Evolutionary conservation across 2,888 invertebrate genomes (phyloP), one percentile per base, ranked within the genome.

Genomic region (Dermolepida albohirtum): DNA sequence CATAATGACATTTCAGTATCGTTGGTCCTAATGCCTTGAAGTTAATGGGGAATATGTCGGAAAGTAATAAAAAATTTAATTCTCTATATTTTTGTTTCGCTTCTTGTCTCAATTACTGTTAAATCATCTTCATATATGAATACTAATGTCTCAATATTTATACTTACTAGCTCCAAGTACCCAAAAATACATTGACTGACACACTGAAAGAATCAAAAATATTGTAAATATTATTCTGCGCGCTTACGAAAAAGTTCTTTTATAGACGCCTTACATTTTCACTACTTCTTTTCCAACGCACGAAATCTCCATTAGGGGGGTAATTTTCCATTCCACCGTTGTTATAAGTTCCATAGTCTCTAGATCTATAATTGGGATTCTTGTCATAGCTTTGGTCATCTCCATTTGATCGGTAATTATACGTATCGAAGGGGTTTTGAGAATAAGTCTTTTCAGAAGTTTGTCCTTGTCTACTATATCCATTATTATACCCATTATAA

Each of bases 141-240:
- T 39, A 22, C 12, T 12, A 11, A 27, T 50, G 12, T 39, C 11
- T 39, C 7, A 11, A 62, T n/a, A n/a, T n/a, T n/a, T n/a, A 44
- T 63, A 72, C 77, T 75, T 78, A 82, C 83, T 78, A 83, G 74
- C 74, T 81, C 80, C 70, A 83, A 72, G 73, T 82, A 80, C 5
- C 80, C 81, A 72, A 82, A 82, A 52, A 82, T 77, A 63, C 83
- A 83, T 72, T 82, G 83, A 70, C 80, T 82, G 22, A 78, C 69
- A 64, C 83, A 83, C 80, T 82, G 67, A 72, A 80, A 80, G 44
- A 16, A 51, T 34, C 39, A 14, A 67, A 44, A 55, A 55, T 34
- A 40, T 68, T 44, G 41, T 49, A 51, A 43, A 16, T 16, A 29
- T 34, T 12, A n/a, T 16, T 63, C 49, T 63, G 34, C 29, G 2